Base-by-base conservation (phyloP, 2,113 vertebrate species). In the Phasianus colchicus region DNA sequence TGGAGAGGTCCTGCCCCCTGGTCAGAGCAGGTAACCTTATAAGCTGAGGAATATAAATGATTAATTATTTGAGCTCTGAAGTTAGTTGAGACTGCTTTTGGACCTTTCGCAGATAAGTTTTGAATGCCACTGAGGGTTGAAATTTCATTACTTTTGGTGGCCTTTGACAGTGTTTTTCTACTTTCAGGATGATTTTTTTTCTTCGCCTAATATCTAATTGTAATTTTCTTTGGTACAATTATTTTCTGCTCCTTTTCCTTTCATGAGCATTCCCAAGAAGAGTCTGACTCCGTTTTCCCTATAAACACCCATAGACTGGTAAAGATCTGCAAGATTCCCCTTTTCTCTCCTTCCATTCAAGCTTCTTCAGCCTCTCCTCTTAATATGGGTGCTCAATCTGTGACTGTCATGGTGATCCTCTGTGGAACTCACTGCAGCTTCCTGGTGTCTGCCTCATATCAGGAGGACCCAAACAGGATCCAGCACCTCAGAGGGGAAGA, bases 281-380 rank as follows among this genome's bases (percentile, higher is more conserved):
- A 42, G 18, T 47, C n/a, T 88, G 12, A 24, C 32, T 85, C 20
- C 11, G 3, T 69, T 47, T 78, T 58, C 40, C 13, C 5, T n/a
- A 9, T 52, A n/a, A 40, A 29, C 18, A 24, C 6, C 3, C 8
- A 11, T 13, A 29, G 19, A 27, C 50, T 67, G 60, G 17, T 52
- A 10, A 58, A 58, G 36, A 78, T 20, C 42, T 0, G 0, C 38
- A 47, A 61, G 34, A 73, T 50, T 21, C 38, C 25, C 1, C 6
- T 65, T 3, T 47, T 25, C 43, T 76, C 20, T 69, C 12, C 48
- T 11, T 72, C 11, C 13, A 5, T 52, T 29, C 22, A 69, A 60
- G n/a, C 29, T 89, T 12, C 50, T 29, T 1, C 13, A 40, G n/a
- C 29, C 18, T 48, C 10, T 48, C 45, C n/a, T 4, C 6, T 11